Conservation (phyloP, 2,888 invertebrate genomes). For the Danaus chrysippus region DNA sequence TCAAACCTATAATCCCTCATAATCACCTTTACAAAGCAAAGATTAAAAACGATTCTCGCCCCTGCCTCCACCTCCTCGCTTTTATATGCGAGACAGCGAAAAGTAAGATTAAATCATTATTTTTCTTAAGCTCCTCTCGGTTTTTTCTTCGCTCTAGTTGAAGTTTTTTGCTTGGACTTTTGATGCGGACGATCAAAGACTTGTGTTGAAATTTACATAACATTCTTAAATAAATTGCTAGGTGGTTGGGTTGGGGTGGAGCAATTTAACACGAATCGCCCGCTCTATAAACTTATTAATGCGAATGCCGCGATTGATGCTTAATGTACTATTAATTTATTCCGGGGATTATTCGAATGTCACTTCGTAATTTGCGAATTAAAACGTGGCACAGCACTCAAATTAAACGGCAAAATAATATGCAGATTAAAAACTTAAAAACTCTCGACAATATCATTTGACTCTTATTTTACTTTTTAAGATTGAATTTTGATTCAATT, state of each 20-base stretch:
- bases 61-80: conserved; percentile 48
- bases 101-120: conserved; percentile 80
- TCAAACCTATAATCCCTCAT: conserved; percentile 80
- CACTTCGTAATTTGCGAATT: conserved; percentile 48
- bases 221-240: conserved; percentile 78
- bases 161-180: conserved; percentile 76
- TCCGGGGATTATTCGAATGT: conserved; percentile 59
- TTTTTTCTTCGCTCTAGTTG: conserved; percentile 69
- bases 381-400: conserved; percentile 24
- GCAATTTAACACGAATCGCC: conserved; percentile 49
- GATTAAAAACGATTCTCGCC: conserved; percentile 79
- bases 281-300: conserved; percentile 71
- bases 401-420: conserved; percentile 11
- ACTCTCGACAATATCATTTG: too few relatives aligned
- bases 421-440: neutral
- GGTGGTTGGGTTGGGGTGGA: conserved; percentile 49
- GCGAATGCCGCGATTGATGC: conserved; percentile 59
- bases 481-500: neutral
- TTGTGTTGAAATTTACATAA: conserved; percentile 79
- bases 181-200: conserved; percentile 79
- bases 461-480: too few relatives aligned
- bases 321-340: conserved; percentile 73
- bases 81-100: conserved; percentile 78
- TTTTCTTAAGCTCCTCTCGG: conserved; percentile 77
- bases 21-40: conserved; percentile 81